These are phyloP conservation scores for Cordylochernes scorpioides DNA, from an alignment of 2,888 invertebrate species.

Conservation along the genomic window DNA sequence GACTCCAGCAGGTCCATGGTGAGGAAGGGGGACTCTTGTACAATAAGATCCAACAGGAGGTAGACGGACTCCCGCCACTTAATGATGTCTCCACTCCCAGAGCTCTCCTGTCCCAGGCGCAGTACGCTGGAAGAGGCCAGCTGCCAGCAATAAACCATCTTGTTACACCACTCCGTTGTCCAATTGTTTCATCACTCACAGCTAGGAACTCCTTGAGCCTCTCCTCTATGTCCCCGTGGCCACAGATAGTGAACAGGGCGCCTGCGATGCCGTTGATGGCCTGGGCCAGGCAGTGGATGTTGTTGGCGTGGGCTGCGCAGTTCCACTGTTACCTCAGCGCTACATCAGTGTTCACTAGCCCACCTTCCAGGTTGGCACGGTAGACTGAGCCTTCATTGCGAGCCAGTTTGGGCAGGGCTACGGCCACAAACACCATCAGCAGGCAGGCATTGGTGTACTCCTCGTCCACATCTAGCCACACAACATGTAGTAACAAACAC, in stretches of 20 bases:
- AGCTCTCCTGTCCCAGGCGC: slow-evolving; percentile 73
- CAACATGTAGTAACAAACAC: background rate
- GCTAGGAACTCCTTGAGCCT: slow-evolving; percentile 78
- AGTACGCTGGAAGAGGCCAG: slow-evolving; percentile 82
- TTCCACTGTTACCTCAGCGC: background rate
- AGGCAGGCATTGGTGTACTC: slow-evolving; percentile 79
- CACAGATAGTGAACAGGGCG: slow-evolving; percentile 82
- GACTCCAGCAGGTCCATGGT: slow-evolving; percentile 96
- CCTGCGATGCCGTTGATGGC: slow-evolving; percentile 88
- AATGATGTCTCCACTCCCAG: slow-evolving; percentile 77
- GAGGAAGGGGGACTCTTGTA: slow-evolving; percentile 87
- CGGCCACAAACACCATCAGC: slow-evolving; percentile 93
- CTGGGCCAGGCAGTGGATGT: slow-evolving; percentile 89
- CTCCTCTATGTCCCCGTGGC: slow-evolving; percentile 82
- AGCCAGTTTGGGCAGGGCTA: slow-evolving; percentile 80
- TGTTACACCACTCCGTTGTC: slow-evolving; percentile 20
- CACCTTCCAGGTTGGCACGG: slow-evolving; percentile 24
- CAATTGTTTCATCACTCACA: slow-evolving; percentile 21
- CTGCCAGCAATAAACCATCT: slow-evolving; percentile 18
- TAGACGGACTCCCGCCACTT: slow-evolving; percentile 89
- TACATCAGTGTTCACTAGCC: background rate
- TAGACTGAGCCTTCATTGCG: slow-evolving; percentile 51
- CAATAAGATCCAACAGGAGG: slow-evolving; percentile 74
- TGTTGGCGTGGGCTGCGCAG: slow-evolving; percentile 51
- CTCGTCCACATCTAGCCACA: slow-evolving; percentile 43